phyloP scores from a whole-genome alignment of 1,140 invertebrate species.

The Pogonomyrmex barbatus region DNA sequence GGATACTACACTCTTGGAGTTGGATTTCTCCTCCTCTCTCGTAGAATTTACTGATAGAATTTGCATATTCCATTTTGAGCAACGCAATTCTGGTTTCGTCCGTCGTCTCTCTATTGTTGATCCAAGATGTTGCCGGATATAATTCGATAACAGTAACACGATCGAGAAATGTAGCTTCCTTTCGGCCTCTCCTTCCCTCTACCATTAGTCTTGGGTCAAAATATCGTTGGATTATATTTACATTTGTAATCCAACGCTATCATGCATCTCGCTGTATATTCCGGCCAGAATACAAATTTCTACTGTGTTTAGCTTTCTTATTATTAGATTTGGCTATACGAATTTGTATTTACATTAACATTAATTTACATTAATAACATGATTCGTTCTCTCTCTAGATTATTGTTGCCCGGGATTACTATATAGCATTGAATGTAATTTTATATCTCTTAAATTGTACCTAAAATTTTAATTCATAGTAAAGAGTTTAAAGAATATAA shows the following conservation, averaged over 20 bases:
- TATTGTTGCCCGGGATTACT: neutral
- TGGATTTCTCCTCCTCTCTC: neutral
- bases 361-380: conserved; percentile 24
- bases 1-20: neutral
- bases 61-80: conserved; percentile 31
- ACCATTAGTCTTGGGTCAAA: conserved; percentile 35
- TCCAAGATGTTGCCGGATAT: conserved; percentile 18
- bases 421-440: neutral
- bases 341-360: conserved; percentile 22
- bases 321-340: neutral
- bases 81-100: neutral
- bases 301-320: neutral
- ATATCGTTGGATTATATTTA: conserved; percentile 43
- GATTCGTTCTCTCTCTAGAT: neutral
- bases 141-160: conserved; percentile 39
- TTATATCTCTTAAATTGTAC: neutral
- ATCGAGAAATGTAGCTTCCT: neutral
- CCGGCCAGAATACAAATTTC: neutral
- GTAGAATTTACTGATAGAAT: conserved; percentile 3
- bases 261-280: conserved; percentile 3
- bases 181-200: neutral
- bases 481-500: neutral
- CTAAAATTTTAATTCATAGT: neutral
- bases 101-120: conserved; percentile 29
- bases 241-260: neutral